phyloP scores from a whole-genome alignment of 2,888 invertebrate species.

The Cosmopolites sordidus region DNA sequence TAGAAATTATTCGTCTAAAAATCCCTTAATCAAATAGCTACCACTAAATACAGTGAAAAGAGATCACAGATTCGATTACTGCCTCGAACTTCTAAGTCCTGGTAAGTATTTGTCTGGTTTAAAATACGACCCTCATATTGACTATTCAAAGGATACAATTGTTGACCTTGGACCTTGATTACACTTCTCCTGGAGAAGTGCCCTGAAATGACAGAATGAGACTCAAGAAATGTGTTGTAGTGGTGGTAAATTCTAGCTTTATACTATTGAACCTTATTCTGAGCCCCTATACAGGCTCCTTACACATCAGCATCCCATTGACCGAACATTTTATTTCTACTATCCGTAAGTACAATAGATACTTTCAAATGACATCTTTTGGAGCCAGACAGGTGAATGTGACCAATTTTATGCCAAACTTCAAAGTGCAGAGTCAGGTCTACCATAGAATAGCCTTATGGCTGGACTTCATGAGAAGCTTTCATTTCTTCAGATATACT shows the following conservation, averaged over 20 bases:
- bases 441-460: neutral
- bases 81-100: too few species aligned
- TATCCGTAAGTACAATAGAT: slow-evolving; percentile 11
- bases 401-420: neutral
- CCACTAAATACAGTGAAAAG: too few species aligned
- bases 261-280: neutral
- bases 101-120: too few species aligned
- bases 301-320: neutral
- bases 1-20: too few species aligned
- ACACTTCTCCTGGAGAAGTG: too few species aligned
- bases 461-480: neutral
- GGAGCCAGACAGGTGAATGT: neutral
- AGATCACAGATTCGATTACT: too few species aligned
- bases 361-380: slow-evolving; percentile 3
- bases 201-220: neutral
- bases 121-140: too few species aligned
- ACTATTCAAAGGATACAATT: too few species aligned
- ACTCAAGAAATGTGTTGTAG: slow-evolving; percentile 8
- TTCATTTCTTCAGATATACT: slow-evolving; percentile 12
- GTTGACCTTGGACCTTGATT: too few species aligned
- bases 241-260: slow-evolving; percentile 8
- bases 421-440: slow-evolving; percentile 6
- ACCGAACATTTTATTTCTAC: slow-evolving; percentile 3
- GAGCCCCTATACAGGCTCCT: slow-evolving; percentile 8
- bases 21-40: too few species aligned